A percentile compares a stretch with the other conserved stretches of the same genome.
phyloP scores from a whole-genome alignment of 64 coral and sea anemone species.

The Montipora foliosa region DNA sequence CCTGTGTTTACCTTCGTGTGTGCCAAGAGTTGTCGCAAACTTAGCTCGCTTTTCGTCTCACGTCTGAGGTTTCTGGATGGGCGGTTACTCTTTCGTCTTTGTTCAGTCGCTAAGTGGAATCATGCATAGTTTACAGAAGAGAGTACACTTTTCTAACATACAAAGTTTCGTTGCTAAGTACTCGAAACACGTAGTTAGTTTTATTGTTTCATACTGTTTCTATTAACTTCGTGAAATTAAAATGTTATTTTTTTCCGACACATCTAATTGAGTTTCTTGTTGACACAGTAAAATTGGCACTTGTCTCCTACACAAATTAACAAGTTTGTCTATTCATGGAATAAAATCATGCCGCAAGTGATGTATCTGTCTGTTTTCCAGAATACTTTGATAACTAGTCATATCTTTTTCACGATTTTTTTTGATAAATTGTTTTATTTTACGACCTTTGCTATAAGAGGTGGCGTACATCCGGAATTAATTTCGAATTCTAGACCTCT shows the following conservation, averaged over 20 bases:
- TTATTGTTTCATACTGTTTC: background rate
- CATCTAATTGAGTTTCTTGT: constrained; percentile 27
- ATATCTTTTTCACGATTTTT: no score
- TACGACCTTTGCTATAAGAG: no score
- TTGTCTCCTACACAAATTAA: background rate
- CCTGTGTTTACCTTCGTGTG: background rate
- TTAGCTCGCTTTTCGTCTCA: no score
- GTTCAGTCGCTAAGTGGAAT: background rate
- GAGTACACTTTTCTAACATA: background rate
- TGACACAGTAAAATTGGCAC: constrained; percentile 26
- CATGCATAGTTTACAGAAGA: background rate
- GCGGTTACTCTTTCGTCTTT: background rate
- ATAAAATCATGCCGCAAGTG: no score
- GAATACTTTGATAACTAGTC: no score
- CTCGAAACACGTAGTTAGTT: background rate
- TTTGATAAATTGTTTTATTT: no score
- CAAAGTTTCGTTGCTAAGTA: constrained; percentile 39
- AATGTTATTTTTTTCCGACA: constrained; percentile 4
- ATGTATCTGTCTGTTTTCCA: no score
- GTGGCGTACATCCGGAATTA: no score
- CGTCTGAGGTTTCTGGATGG: background rate
- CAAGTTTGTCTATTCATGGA: background rate
- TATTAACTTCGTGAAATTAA: constrained; percentile 7
- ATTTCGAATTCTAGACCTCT: no score
- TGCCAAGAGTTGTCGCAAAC: background rate